Conservation (phyloP, 2,888 invertebrate species). For the Entomobrya proxima region DNA sequence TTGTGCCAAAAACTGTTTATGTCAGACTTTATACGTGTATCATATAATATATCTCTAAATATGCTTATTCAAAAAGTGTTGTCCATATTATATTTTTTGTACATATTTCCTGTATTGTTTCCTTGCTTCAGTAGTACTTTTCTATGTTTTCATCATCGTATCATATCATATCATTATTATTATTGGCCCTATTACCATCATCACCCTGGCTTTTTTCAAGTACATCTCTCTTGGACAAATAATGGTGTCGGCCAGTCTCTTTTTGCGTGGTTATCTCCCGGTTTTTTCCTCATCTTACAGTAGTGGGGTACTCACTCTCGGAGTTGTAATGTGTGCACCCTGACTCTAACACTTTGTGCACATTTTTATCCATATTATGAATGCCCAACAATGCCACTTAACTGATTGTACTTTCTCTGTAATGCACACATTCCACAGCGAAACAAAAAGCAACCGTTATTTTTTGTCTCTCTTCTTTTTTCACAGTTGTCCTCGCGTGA, state of each 20-base stretch:
- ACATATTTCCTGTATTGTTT: neutral
- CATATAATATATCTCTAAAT: too few relatives aligned
- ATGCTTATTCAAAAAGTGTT: neutral
- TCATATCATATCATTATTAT: neutral
- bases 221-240: neutral
- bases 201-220: neutral
- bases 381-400: neutral
- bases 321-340: too few relatives aligned
- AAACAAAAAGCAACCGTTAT: too few relatives aligned
- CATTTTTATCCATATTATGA: too few relatives aligned
- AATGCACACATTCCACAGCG: neutral
- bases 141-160: constrained; percentile 1
- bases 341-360: too few relatives aligned
- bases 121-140: neutral
- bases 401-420: neutral
- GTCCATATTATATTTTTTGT: neutral
- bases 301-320: too few relatives aligned
- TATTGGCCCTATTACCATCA: neutral
- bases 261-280: too few relatives aligned
- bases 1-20: too few relatives aligned
- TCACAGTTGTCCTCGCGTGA: neutral
- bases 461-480: too few relatives aligned
- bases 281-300: too few relatives aligned
- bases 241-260: constrained; percentile 11
- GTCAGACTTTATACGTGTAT: too few relatives aligned